Percentiles rank a stretch among this genome's conserved stretches.
These are phyloP conservation scores for Timema podura DNA, from an alignment of 2,888 invertebrate species.

Conservation along the genomic window DNA sequence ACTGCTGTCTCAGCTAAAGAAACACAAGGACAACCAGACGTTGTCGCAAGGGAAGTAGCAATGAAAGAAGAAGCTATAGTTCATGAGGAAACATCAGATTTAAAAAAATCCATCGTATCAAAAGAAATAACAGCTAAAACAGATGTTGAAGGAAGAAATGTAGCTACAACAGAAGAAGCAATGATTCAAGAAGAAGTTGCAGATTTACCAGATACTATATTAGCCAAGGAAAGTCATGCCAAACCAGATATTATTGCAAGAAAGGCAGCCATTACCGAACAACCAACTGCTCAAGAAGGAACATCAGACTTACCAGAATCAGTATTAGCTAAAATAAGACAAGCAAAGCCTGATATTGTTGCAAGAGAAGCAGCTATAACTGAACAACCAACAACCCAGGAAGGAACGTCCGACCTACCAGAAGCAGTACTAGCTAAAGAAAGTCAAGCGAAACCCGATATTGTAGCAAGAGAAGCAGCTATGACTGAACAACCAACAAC, in stretches of 20 bases:
- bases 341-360: constrained; percentile 22
- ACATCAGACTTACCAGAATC: constrained; percentile 2
- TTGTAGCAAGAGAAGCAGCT: too few species aligned
- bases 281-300: not conserved
- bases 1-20: not conserved
- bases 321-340: not conserved
- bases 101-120: not conserved
- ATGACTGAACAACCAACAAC: not conserved
- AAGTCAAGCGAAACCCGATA: constrained; percentile 9
- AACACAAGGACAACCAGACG: constrained; percentile 21
- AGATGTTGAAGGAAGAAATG: constrained; percentile 33
- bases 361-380: constrained; percentile 16
- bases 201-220: not conserved
- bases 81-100: constrained; percentile 20
- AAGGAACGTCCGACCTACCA: constrained; percentile 18
- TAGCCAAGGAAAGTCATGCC: not conserved
- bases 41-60: constrained; percentile 23
- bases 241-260: not conserved
- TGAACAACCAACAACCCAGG: constrained; percentile 16
- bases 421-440: constrained; percentile 4
- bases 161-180: constrained; percentile 15
- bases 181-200: not conserved
- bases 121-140: constrained; percentile 22
- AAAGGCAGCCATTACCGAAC: not conserved
- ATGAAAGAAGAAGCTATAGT: constrained; percentile 24